Conservation (phyloP, 1,140 invertebrate species). For the Micrasema longulum region DNA sequence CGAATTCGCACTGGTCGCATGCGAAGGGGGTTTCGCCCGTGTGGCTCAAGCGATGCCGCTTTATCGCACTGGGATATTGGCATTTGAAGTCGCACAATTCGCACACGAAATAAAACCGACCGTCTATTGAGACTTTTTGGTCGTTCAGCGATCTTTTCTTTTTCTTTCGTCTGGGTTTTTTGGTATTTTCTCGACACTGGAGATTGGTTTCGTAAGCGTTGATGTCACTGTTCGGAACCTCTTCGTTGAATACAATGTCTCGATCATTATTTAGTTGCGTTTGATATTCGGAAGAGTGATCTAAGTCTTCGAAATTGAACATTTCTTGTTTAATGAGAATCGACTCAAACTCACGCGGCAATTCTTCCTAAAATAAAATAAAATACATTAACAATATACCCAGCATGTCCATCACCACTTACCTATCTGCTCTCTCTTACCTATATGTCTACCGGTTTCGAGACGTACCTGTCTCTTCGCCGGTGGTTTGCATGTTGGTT, state of each 20-base stretch:
- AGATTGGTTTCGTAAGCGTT: slow-evolving; percentile 8
- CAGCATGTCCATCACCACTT: not conserved
- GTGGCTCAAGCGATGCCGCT: slow-evolving; percentile 56
- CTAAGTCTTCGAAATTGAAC: not conserved
- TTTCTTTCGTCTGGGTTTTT: not conserved
- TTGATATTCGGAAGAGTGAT: not conserved
- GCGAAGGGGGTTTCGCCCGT: slow-evolving; percentile 56
- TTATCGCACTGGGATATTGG: slow-evolving; percentile 40
- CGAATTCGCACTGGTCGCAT: slow-evolving; percentile 49
- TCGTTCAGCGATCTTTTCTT: slow-evolving; percentile 13
- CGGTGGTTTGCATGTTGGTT: too few species aligned
- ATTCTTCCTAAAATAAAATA: not conserved
- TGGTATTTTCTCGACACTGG: not conserved
- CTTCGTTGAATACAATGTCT: slow-evolving; percentile 16
- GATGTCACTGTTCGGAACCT: slow-evolving; percentile 18
- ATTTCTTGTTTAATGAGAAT: slow-evolving; percentile 1
- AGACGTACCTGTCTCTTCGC: too few species aligned
- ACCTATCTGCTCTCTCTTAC: not conserved
- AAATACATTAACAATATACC: not conserved
- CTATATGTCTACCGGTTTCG: too few species aligned
- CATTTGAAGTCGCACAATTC: slow-evolving; percentile 30
- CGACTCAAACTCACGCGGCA: not conserved
- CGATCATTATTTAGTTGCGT: not conserved
- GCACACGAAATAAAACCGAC: slow-evolving; percentile 5
- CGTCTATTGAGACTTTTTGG: not conserved